Percentiles rank a stretch among this genome's conserved stretches.
Conservation (phyloP, 2,888 invertebrate genomes). For the Amiota communis region DNA sequence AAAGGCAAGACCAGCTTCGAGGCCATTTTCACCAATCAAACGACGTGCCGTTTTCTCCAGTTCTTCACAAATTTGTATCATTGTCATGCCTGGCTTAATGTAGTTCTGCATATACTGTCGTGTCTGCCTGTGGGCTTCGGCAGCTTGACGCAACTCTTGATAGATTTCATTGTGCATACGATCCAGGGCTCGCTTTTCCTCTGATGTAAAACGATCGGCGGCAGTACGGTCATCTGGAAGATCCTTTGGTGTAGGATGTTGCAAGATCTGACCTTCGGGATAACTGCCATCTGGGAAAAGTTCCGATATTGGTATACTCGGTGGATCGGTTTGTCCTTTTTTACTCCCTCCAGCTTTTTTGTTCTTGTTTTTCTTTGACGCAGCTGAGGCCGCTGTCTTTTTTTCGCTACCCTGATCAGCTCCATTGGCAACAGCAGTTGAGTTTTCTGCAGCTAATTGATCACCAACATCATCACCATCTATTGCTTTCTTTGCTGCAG, state of each 20-base stretch:
- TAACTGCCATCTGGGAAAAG: slow-evolving; percentile 88
- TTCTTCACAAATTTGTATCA: slow-evolving; percentile 99
- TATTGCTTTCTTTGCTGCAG: slow-evolving; percentile 65
- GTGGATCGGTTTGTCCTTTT: slow-evolving; percentile 83
- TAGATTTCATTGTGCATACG: slow-evolving; percentile 93
- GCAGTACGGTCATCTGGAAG: slow-evolving; percentile 88
- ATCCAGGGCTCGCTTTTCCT: slow-evolving; percentile 93
- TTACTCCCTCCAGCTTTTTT: slow-evolving; percentile 58
- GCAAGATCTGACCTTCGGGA: slow-evolving; percentile 92
- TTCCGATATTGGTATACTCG: slow-evolving; percentile 88
- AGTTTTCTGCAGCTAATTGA: slow-evolving; percentile 71
- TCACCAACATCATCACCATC: slow-evolving; percentile 48
- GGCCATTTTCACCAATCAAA: slow-evolving; percentile 94
- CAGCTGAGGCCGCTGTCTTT: slow-evolving; percentile 40
- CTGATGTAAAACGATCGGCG: slow-evolving; percentile 87
- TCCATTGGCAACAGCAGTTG: slow-evolving; percentile 65
- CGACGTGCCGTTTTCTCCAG: slow-evolving; percentile 92
- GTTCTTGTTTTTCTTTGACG: slow-evolving; percentile 75
- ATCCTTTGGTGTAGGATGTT: slow-evolving; percentile 78
- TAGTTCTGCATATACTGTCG: slow-evolving; percentile 84
- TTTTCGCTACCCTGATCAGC: slow-evolving; percentile 45
- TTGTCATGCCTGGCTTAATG: slow-evolving; percentile 98
- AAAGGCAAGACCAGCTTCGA: slow-evolving; percentile 95
- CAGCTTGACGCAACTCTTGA: slow-evolving; percentile 88
- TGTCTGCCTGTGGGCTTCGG: slow-evolving; percentile 97